Evolutionary conservation across 1,140 invertebrate genomes (phyloP).

Genomic region (Drosophila murphyi): DNA sequence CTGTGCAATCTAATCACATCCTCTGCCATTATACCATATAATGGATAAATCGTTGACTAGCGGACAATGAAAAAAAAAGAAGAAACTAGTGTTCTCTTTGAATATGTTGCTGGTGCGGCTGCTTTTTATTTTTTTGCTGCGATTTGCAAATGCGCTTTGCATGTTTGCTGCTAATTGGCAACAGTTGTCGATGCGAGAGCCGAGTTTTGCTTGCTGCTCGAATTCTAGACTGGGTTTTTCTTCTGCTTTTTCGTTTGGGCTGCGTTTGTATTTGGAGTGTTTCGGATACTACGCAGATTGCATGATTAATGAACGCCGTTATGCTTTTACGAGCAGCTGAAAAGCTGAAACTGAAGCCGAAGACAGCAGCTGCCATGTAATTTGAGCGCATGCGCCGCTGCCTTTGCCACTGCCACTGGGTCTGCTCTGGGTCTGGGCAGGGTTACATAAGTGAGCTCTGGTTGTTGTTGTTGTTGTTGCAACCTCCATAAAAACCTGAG

Average conservation of each 20-base stretch:
- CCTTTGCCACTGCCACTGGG: conserved; percentile 14
- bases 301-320: conserved; percentile 80
- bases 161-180: conserved; percentile 81
- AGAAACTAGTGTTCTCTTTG: conserved; percentile 13
- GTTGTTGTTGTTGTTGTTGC: conserved; percentile 5
- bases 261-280: background rate
- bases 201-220: conserved; percentile 50
- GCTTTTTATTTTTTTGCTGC: conserved; percentile 17
- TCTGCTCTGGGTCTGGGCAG: conserved; percentile 8
- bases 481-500: conserved; percentile 56
- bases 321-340: conserved; percentile 65
- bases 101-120: too few relatives aligned
- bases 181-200: conserved; percentile 67
- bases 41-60: conserved; percentile 14
- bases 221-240: conserved; percentile 40
- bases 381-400: conserved; percentile 69
- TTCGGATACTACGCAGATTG: conserved; percentile 44
- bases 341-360: conserved; percentile 3
- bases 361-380: conserved; percentile 64
- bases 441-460: conserved; percentile 60
- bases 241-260: conserved; percentile 39
- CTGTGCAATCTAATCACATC: conserved; percentile 15
- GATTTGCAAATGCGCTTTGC: conserved; percentile 79
- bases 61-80: background rate
- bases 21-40: conserved; percentile 9